A percentile compares a stretch with the other conserved stretches of the same genome.
Conservation (phyloP, 2,888 invertebrate species). For the Tenodera sinensis region DNA sequence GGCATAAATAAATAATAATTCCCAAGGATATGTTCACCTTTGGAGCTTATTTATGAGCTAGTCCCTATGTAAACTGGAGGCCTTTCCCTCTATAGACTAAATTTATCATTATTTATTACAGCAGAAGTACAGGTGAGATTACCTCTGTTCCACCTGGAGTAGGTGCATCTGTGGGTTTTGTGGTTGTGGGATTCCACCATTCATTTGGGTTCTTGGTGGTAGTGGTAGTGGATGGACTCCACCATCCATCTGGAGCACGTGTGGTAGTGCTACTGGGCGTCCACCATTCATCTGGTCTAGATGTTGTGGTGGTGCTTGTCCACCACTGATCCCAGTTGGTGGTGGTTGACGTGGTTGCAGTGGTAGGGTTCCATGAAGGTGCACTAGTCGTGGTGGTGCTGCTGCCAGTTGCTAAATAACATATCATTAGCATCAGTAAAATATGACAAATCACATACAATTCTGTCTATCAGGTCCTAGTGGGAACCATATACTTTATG, state of each 20-base stretch:
- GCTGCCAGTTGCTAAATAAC: background rate
- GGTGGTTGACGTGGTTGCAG: background rate
- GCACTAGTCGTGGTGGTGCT: constrained; percentile 16
- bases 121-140: too few species aligned
- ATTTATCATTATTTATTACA: too few species aligned
- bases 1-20: too few species aligned
- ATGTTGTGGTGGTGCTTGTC: background rate
- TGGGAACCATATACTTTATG: too few species aligned
- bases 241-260: constrained; percentile 10
- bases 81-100: too few species aligned
- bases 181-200: constrained; percentile 26
- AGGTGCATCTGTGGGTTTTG: background rate
- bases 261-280: background rate
- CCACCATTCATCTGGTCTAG: background rate
- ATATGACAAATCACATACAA: too few species aligned
- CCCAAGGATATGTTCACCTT: too few species aligned
- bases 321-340: constrained; percentile 3
- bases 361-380: background rate
- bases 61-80: too few species aligned
- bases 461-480: too few species aligned
- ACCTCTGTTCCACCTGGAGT: background rate
- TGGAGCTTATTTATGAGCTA: too few species aligned
- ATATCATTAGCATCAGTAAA: too few species aligned
- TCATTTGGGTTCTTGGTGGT: constrained; percentile 25
- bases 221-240: constrained; percentile 32